Base-by-base conservation (phyloP, 2,888 invertebrate genomes). In the Steinernema scapterisci region DNA sequence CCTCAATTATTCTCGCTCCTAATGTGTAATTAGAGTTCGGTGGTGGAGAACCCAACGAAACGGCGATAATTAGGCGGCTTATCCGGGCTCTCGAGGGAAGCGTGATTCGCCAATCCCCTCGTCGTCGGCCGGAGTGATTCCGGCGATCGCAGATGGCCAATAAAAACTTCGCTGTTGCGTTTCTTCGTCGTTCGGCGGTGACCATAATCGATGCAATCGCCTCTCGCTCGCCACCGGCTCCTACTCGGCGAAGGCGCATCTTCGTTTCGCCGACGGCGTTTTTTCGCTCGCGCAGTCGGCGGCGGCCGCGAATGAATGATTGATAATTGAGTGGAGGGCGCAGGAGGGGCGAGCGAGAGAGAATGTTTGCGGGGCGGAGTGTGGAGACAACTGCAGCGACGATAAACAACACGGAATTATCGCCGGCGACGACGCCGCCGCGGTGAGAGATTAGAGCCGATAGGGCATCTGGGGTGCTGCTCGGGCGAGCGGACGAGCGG, bases 321-420 rank as follows among this genome's bases (percentile, higher is more conserved):
- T 63, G 63, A 63, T 63, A 63, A 63, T 63, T 63, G 63, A 63
- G 63, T 31, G 63, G 63, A 63, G 63, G 63, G 63, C 63, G 63
- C 63, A 63, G 63, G 63, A 25, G 25, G 27, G 63, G 31, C 63
- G 16, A 27, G 13, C 63, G 31, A 25, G 2, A 63, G 63, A 52
- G 52, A 52, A 31, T 25, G 63, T 31, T 16, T 31, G 31, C 63
- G 63, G 63, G 31, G 63, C 63, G 63, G 63, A 63, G 63, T 63
- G 63, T 31, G 63, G 63, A 63, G 63, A 63, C 63, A 31, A 31
- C 63, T 27, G 31, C 63, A 31, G 63, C 63, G 63, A 63, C 63
- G 63, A 63, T 63, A 63, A 63, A 63, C 63, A 63, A 63, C 63
- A 31, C 63, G 63, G 63, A 63, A 63, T 63, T 63, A 63, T 63